Evolutionary conservation across 2,113 vertebrate species (phyloP), one percentile per base, ranked within the genome.

Genomic region (Oryzias curvinotus): DNA sequence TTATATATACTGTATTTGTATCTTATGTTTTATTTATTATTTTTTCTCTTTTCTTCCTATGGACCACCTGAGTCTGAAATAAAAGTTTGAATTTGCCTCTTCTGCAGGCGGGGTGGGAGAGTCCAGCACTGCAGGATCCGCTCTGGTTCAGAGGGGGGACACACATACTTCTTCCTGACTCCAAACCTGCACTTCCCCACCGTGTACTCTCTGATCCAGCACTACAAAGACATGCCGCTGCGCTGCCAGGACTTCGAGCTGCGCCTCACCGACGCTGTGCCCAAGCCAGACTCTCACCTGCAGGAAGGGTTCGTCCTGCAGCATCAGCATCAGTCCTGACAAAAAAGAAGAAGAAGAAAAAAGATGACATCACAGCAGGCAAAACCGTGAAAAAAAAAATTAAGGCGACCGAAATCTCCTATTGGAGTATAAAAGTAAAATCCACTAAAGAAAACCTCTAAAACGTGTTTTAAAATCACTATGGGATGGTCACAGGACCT

Each of bases 81-180:
- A n/a, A n/a, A n/a, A n/a, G n/a, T n/a, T n/a, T n/a, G n/a, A n/a
- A n/a, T 3, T 23, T 23, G 21, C 3, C 36, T 18, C 2, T 48
- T 10, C 76, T 68, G 44, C 71, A 99, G 97, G 97, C 93, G 96
- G 41, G 87, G 86, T 0, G 95, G 95, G 36, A 88, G 94, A 47
- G 97, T 98, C 60, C 97, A 98, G 87, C 97, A 99, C 89, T 98
- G 96, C 66, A 92, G 93, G 2, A 96, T 99, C 54, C 95, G 95
- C 59, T 96, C 96, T 0, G 76, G 62, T 13, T 47, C 82, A 0
- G 94, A 97, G 2, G 94, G 85, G 0, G 89, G 89, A 1, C 19
- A 68, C 66, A 77, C 85, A 2, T 93, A 89, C 77, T 98, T 92
- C 86, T 98, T 87, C 88, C 91, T 99, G 88, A 96, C 96, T 0